Base-by-base conservation (phyloP, 2,113 vertebrate species). In the Psettodes erumei region DNA sequence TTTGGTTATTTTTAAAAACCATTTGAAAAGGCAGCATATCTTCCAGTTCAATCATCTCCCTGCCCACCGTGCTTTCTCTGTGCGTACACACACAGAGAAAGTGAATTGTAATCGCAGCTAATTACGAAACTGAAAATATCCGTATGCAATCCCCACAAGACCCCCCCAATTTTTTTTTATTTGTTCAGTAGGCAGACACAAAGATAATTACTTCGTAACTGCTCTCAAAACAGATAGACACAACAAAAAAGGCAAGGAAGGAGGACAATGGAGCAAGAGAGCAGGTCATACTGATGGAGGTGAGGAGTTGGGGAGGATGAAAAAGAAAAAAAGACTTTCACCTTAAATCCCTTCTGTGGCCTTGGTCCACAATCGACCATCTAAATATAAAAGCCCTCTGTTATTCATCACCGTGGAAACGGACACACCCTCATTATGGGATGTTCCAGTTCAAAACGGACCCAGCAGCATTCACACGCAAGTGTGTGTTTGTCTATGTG, bases 361-460 rank as follows among this genome's bases (percentile, higher is more conserved):
- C 16, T 35, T n/a, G n/a, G n/a, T n/a, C n/a, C n/a, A n/a, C n/a
- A n/a, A n/a, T n/a, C n/a, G n/a, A n/a, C n/a, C n/a, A n/a, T n/a
- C n/a, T n/a, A n/a, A n/a, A n/a, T n/a, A 43, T 56, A 10, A 27
- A 59, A 38, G 48, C 12, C 11, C 35, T 21, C 21, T 71, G 60
- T 68, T 61, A 77, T 47, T 48, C 38, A 60, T 88, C 50, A 2
- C 77, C 60, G 68, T 81, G 81, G 84, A 68, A 63, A 83, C 61
- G n/a, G 84, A 69, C 68, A 81, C 75, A 23, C 48, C 82, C 55
- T 75, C 43, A 50, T 85, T 77, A 82, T 77, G 80, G 84, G 82
- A 85, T 82, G 86, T 87, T 88, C 86, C 77, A 77, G 61, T 85
- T 37, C 33, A 81, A 88, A n/a, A 81, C 68, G 82, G 64, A 71